Base-by-base conservation (phyloP, 2,113 vertebrate genomes). In the Peromyscus californicus region DNA sequence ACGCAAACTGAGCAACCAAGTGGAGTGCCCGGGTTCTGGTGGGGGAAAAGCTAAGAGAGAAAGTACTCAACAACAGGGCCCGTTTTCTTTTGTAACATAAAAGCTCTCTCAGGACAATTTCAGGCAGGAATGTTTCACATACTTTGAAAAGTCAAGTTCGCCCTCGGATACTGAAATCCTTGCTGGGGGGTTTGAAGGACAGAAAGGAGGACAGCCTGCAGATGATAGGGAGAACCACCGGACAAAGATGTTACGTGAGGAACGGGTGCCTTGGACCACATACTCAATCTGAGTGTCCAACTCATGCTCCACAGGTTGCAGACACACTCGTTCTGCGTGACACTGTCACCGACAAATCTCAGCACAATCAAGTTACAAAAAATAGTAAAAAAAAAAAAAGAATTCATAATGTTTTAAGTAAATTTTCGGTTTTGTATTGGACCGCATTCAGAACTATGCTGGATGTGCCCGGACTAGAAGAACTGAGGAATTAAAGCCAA, bases 121-220 rank as follows among this genome's bases (percentile, higher is more conserved):
- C 51, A 74, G 82, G 57, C 48, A 91, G 57, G 24, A 15, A 57
- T 89, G 67, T 82, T 48, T 54, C 59, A 36, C 17, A 17, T 54
- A 15, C 63, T 92, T 96, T 92, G 72, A 90, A n/a, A 95, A 78
- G 36, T 83, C 36, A 86, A 85, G 33, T 93, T 94, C 76, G 31
- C 26, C n/a, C 92, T 29, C 45, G 29, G 31, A 63, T 39, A n/a
- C 79, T 65, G 69, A 76, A 82, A 74, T 80, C 75, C 51, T 94
- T 92, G 70, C 72, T 70, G 70, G 16, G 16, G 12, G 2, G 45
- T 31, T 75, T 91, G 83, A 95, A 84, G 93, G 80, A 70, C 3
- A 31, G 39, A 63, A 36, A 10, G 3, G 17, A 54, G 36, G 65
- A 63, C 65, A 36, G 36, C 22, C 59, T 63, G 59, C 24, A 31